Evolutionary conservation across 2,797 vertebrate species (phyloP), one percentile per base, ranked within the genome.

Genomic region (Leptoclinus maculatus): DNA sequence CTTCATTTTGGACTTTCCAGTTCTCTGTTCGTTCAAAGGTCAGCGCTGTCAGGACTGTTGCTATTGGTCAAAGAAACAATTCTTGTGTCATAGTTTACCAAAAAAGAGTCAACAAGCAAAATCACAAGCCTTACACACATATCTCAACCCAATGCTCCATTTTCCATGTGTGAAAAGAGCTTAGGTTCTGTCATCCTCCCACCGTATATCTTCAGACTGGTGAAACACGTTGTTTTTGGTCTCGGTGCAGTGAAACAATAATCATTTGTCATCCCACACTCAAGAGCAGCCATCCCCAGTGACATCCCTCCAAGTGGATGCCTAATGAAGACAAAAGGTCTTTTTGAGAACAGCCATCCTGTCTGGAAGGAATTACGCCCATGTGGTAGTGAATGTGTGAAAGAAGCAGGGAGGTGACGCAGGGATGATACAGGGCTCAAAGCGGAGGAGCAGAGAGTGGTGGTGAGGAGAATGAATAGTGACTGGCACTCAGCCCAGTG

Each of bases 401-500:
- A 79, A 74, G 82, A 85, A 83, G 75, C 76, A 67, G 49, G 72
- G 89, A 87, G 82, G 76, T 83, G 85, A 88, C 27, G 75, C 68
- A n/a, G 81, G 83, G 85, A 91, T 92, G 88, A 92, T 90, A 80
- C 74, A 49, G 83, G 74, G 86, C 89, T 88, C 79, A 80, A 34
- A 82, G 89, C 41, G 1, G 83, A 82, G 78, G 41, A 74, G 76
- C 65, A 76, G 38, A 82, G 75, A 89, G 82, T 66, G 70, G 54
- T 84, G 29, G 70, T 91, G 88, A 92, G 74, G 79, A 83, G 85
- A 91, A 95, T 93, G 87, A 93, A 87, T 90, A 93, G 90, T 93
- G 94, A 95, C 92, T 92, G 89, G 88, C 82, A 65, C 88, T 92
- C 88, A 82, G 90, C 91, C 93, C 89, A 90, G 81, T 91, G 91